These are phyloP conservation scores for Drosophila micromelanica DNA, from an alignment of 1,140 invertebrate genomes.

Conservation along the genomic window DNA sequence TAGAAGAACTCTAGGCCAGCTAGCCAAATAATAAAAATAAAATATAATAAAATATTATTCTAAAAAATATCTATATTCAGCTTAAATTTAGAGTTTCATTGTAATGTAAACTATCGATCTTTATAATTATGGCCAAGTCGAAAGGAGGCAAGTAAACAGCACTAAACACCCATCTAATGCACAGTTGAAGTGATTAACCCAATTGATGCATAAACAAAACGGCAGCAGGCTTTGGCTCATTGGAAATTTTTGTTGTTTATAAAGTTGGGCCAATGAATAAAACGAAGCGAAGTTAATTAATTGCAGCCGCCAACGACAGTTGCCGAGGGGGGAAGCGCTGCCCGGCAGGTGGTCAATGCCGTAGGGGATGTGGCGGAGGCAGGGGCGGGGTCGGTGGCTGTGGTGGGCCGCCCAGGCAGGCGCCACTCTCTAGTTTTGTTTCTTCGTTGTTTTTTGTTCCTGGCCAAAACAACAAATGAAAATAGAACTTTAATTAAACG, in stretches of 20 bases:
- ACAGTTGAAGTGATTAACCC: conserved; percentile 63
- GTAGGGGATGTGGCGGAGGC: neutral
- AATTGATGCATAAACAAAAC: conserved; percentile 74
- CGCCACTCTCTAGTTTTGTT: conserved; percentile 51
- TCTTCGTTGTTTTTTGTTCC: neutral
- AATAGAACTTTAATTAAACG: conserved; percentile 79
- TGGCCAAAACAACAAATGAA: conserved; percentile 66
- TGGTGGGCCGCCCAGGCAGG: conserved; percentile 40
- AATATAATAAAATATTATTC: too few species aligned
- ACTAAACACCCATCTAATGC: conserved; percentile 16
- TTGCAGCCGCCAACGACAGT: conserved; percentile 71
- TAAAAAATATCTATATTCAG: too few species aligned
- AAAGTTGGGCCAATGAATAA: conserved; percentile 45
- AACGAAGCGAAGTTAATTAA: conserved; percentile 66
- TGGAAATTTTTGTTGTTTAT: conserved; percentile 48
- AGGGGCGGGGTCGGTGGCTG: neutral
- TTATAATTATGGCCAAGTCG: conserved; percentile 21
- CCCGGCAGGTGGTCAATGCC: conserved; percentile 36
- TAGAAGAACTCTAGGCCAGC: too few species aligned
- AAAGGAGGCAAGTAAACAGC: conserved; percentile 42
- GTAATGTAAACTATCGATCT: conserved; percentile 6
- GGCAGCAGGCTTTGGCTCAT: conserved; percentile 20
- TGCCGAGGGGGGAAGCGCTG: conserved; percentile 32
- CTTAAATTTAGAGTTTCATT: neutral
- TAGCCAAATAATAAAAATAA: too few species aligned